Base-by-base conservation (phyloP, 2,113 vertebrate species). In the Chitala chitala region DNA sequence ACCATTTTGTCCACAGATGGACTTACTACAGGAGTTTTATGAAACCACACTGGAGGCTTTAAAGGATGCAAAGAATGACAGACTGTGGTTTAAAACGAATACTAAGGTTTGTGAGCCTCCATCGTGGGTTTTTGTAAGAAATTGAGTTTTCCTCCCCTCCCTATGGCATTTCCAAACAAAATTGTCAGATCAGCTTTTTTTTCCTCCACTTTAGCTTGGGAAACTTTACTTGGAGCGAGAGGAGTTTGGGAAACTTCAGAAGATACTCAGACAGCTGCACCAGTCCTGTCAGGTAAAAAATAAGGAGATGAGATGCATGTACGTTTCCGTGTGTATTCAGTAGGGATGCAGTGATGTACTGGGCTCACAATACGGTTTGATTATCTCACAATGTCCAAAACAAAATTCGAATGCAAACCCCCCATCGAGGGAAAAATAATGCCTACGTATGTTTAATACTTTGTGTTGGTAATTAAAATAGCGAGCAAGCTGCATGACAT, bases 21-120 rank as follows among this genome's bases (percentile, higher is more conserved):
- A 99, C 89, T 91, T 99, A 83, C 92, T 99, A 80, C 96, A 98
- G 86, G 97, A 98, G 91, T 99, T 98, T 87, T 99, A 99, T 83
- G 97, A 99, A 92, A 99, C 97, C 77, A 99, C 97, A 51, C 83
- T 99, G 87, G 94, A 95, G 85, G 94, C 97, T 84, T 91, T 99
- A 88, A 99, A 99, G 88, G 97, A 99, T 89, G 97, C 97, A 82
- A 98, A 88, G 91, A 98, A 98, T 83, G 95, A 98, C 87, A 91
- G 95, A 87, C 91, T 98, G 79, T 98, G 93, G 87, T 89, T 99
- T 91, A 99, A 99, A 89, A 99, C 97, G 69, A 99, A 99, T 86
- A 99, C 97, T 85, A 99, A 99, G 96, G 97, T 98, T n/a, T n/a
- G n/a, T n/a, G n/a, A n/a, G n/a, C n/a, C n/a, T n/a, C n/a, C n/a